Evolutionary conservation across 53 echinoderm and acorn worm species (phyloP).

Genomic region (Holothuria scabra): DNA sequence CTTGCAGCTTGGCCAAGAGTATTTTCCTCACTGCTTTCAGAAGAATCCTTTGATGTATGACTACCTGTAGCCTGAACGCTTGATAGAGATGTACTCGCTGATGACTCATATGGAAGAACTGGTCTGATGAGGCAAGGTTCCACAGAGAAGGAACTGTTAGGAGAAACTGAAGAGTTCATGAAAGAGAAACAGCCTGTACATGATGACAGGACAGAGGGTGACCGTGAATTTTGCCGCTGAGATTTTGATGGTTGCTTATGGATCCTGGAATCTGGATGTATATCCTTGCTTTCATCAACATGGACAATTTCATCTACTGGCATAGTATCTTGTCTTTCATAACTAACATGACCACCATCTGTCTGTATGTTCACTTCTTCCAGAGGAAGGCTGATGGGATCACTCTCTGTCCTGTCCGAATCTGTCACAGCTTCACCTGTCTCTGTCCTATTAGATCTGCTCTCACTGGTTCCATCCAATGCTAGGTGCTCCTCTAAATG

Average conservation of each 20-base stretch:
- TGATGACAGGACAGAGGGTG: slow-evolving; percentile 39
- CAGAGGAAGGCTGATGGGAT: slow-evolving; percentile 1
- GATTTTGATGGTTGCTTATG: slow-evolving; percentile 6
- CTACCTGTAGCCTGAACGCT: slow-evolving; percentile 61
- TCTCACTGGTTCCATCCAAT: background rate
- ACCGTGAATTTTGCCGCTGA: slow-evolving; percentile 27
- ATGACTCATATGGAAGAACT: slow-evolving; percentile 73
- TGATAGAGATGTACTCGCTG: slow-evolving; percentile 74
- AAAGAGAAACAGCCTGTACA: slow-evolving; percentile 92
- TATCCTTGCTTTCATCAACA: background rate
- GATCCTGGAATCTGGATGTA: background rate
- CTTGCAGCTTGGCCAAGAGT: slow-evolving; percentile 6
- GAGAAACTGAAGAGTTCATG: slow-evolving; percentile 72
- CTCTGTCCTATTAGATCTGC: background rate
- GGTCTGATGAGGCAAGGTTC: slow-evolving; percentile 91
- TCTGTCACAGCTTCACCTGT: slow-evolving; percentile 1
- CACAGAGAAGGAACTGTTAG: slow-evolving; percentile 62
- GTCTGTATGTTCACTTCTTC: background rate
- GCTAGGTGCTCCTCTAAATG: background rate
- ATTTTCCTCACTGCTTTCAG: slow-evolving; percentile 19
- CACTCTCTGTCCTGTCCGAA: slow-evolving; percentile 42
- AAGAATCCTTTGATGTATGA: slow-evolving; percentile 30
- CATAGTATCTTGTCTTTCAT: slow-evolving; percentile 33
- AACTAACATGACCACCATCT: background rate
- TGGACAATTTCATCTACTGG: slow-evolving; percentile 16